Base-by-base conservation (phyloP, 1,140 invertebrate genomes). In the Drosophila ironensis region DNA sequence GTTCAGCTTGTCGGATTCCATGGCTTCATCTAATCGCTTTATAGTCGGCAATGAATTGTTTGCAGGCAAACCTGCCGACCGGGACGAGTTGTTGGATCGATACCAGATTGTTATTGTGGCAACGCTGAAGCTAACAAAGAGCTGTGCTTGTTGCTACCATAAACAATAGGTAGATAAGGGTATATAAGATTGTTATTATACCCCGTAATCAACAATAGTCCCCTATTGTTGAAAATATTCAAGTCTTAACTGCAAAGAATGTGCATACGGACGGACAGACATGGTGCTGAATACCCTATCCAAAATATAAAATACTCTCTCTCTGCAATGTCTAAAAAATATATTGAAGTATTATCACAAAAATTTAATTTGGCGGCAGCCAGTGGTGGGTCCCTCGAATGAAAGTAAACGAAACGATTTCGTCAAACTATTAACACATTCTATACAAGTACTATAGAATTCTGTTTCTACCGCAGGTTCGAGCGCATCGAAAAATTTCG, bases 1-100 rank as follows among this genome's bases (percentile, higher is more conserved):
- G 38, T 91, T 92, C n/a, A 94, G 63, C 59, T 92, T 92, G 51
- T 92, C 92, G 12, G 92, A 92, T 42, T 91, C 89, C 45, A 91
- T 91, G 67, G 87, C 91, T 37, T 64, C 12, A 12, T 35, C 40
- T 35, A 27, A 20, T 7, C 5, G 3, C 30, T 6, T 40, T 22
- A 27, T 28, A 16, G 24, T 44, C 12, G 27, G 6, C 37, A 28
- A 44, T 40, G 7, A 37, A 17, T 20, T 20, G 20, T 22, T 22
- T 17, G 37, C 8, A 2, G 9, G 7, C n/a, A n/a, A n/a, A n/a
- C n/a, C 11, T 33, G 7, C 7, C 4, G 30, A 33, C 30, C 1
- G 12, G 19, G 5, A 2, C 27, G 19, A 2, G 54, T 68, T 86
- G 73, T 78, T 84, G 40, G 20, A 72, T 84, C 77, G 25, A 78